Percentiles rank a stretch among this genome's conserved stretches.
These are phyloP conservation scores for Pelmatolapia mariae DNA, from an alignment of 2,113 vertebrate species.

Conservation along the genomic window DNA sequence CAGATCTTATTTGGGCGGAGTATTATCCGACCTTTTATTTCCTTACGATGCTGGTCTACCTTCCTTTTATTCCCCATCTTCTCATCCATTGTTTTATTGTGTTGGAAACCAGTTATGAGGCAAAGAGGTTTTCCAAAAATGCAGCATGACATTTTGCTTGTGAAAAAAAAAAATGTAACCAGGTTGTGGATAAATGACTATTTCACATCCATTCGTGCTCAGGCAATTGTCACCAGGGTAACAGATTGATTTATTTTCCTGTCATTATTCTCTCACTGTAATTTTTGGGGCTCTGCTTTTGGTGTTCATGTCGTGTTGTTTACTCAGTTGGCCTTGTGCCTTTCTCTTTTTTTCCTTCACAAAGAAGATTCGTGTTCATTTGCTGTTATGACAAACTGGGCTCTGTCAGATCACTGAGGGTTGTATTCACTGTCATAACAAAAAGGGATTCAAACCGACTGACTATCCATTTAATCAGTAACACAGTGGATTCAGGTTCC, in stretches of 20 bases:
- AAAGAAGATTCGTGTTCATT: background rate
- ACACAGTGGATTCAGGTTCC: slow-evolving; percentile 18
- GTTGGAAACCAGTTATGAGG: slow-evolving; percentile 77
- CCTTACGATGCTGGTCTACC: background rate
- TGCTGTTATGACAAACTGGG: slow-evolving; percentile 23
- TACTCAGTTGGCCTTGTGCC: background rate
- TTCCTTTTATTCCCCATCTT: background rate
- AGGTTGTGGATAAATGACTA: slow-evolving; percentile 69
- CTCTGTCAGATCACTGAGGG: background rate
- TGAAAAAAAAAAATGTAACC: slow-evolving; percentile 37
- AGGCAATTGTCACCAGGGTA: slow-evolving; percentile 79
- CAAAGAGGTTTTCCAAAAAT: slow-evolving; percentile 79
- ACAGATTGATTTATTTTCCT: slow-evolving; percentile 57
- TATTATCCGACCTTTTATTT: background rate
- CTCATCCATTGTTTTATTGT: slow-evolving; percentile 72
- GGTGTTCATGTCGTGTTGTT: background rate
- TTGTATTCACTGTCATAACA: slow-evolving; percentile 44
- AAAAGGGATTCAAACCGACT: slow-evolving; percentile 30
- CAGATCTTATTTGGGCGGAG: background rate
- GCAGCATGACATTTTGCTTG: slow-evolving; percentile 76
- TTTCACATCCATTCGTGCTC: slow-evolving; percentile 73
- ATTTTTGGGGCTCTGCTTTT: background rate
- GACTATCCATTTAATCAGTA: slow-evolving; percentile 48
- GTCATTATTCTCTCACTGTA: background rate
- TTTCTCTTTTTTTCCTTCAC: background rate